These are phyloP conservation scores for Eupithecia pulchellata DNA, from an alignment of 2,888 invertebrate genomes.

Conservation along the genomic window DNA sequence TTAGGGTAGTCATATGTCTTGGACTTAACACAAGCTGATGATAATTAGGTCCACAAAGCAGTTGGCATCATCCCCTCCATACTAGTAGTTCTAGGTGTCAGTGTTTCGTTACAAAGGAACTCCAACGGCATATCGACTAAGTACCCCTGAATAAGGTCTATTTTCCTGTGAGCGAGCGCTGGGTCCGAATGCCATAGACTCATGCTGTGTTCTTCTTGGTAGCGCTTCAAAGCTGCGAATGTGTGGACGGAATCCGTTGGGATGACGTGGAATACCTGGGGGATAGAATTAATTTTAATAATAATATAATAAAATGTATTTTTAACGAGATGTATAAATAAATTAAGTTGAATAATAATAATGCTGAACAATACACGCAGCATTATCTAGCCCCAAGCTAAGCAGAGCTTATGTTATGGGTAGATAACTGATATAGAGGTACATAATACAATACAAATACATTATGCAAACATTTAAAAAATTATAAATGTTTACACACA, in stretches of 20 bases:
- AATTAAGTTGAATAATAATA: too few species aligned
- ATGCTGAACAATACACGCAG: too few species aligned
- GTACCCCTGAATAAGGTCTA: constrained; percentile 92
- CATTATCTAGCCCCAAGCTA: too few species aligned
- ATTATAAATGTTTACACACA: too few species aligned
- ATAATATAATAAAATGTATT: too few species aligned
- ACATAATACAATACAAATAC: too few species aligned
- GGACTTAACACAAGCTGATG: background rate
- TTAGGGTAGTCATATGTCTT: background rate
- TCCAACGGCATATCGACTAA: constrained; percentile 95
- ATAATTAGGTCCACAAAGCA: constrained; percentile 93
- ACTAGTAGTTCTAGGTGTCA: constrained; percentile 92
- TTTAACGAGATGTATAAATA: too few species aligned
- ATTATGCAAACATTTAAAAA: too few species aligned
- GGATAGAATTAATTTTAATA: constrained; percentile 17
- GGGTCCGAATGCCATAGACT: constrained; percentile 91
- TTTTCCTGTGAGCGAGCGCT: constrained; percentile 88
- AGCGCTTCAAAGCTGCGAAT: constrained; percentile 91
- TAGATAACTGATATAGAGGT: too few species aligned
- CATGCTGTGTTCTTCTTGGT: constrained; percentile 87
- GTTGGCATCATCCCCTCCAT: constrained; percentile 97
- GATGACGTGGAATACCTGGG: constrained; percentile 93
- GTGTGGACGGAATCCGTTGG: constrained; percentile 92
- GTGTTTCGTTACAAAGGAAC: constrained; percentile 94
- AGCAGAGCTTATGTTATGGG: too few species aligned